Base-by-base conservation (phyloP, 2,888 invertebrate species). In the Melipona bicolor region DNA sequence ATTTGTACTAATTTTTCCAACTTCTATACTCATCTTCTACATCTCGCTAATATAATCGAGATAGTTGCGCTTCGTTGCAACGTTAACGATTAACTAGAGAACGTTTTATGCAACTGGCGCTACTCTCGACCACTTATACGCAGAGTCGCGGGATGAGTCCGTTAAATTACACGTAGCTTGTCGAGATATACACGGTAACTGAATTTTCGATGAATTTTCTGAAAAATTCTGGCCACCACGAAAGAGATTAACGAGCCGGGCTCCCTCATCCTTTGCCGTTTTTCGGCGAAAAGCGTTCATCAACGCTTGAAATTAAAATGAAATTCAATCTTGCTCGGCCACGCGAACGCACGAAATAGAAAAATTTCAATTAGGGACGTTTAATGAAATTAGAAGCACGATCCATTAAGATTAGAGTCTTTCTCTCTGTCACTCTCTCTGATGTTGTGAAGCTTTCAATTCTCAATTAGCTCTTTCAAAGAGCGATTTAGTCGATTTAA, bases 81-180 rank as follows among this genome's bases (percentile, higher is more conserved):
- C 15, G n/a, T 5, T 59, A 56, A 56, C 15, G 24, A 59, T 43
- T 43, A 59, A 59, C 15, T n/a, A 13, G n/a, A 59, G 4, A 59
- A 59, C n/a, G 5, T 15, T 59, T 59, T n/a, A 59, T 15, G 43
- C 43, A 43, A n/a, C n/a, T 15, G 4, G n/a, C 24, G 2, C 15
- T n/a, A n/a, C 4, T 13, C n/a, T 13, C 2, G n/a, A 5, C 56
- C 5, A 59, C 61, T 32, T 4, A 4, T 54, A 24, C 27, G 15
- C 32, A 15, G 54, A 54, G 32, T 27, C 50, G 43, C 21, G 24
- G 43, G 62, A 73, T 24, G 32, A 54, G 52, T 61, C 49, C 71
- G 62, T 68, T 80, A 76, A 83, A 83, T 83, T 72, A 69, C 62
- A 24, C 54, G 17, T 50, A 49, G 67, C 68, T 19, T 32, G 54